Conservation (phyloP, 2,888 invertebrate species). For the Helicoverpa assulta region DNA sequence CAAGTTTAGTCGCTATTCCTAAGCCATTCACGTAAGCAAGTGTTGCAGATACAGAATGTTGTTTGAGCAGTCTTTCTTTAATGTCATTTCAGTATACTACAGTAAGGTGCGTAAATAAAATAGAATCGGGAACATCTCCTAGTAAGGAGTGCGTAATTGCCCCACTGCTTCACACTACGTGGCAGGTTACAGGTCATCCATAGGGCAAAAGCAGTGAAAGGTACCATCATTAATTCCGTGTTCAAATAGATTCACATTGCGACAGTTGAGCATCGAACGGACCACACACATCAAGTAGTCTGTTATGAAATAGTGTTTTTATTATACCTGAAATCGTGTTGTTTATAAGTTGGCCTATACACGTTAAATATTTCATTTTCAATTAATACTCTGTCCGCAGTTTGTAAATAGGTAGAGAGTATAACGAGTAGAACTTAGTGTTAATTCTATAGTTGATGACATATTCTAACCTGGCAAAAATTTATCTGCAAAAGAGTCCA, state of each 20-base stretch:
- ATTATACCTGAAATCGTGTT: background rate
- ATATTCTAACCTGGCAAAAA: no score
- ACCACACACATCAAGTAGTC: constrained; percentile 26
- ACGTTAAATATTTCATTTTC: no score
- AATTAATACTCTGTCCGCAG: no score
- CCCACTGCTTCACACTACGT: constrained; percentile 24
- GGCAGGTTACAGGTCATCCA: constrained; percentile 44
- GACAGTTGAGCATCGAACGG: constrained; percentile 29
- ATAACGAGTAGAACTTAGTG: no score
- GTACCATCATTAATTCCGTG: constrained; percentile 55
- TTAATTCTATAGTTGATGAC: no score
- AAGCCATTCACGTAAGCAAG: no score
- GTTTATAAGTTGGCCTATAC: background rate
- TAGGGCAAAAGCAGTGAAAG: constrained; percentile 59
- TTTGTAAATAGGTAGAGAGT: no score
- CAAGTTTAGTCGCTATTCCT: no score
- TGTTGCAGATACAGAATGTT: no score
- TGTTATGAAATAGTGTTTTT: constrained; percentile 8
- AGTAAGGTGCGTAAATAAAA: constrained; percentile 20
- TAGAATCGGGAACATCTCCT: constrained; percentile 24
- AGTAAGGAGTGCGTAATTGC: constrained; percentile 36
- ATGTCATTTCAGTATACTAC: no score
- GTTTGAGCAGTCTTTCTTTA: no score
- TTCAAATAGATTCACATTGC: constrained; percentile 55
- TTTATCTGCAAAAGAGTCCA: no score